Conservation (phyloP, 2,888 invertebrate genomes). For the Dromius quadrimaculatus region DNA sequence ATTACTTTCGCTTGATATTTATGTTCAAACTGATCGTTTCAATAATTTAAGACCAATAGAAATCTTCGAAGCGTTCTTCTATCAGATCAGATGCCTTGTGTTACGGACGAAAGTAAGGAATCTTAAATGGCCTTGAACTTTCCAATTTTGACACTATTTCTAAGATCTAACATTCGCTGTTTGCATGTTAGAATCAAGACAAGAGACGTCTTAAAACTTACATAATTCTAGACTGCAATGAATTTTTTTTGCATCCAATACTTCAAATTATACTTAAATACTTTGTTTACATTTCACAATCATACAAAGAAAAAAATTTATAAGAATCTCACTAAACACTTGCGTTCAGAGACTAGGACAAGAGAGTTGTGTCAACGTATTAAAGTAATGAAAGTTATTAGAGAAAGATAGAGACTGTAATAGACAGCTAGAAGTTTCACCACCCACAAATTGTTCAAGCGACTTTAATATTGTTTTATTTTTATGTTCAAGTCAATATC, state of each 20-base stretch:
- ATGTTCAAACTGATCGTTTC: slow-evolving; percentile 18
- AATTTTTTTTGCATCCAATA: too few species aligned
- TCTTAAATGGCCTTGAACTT: slow-evolving; percentile 10
- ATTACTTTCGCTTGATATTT: slow-evolving; percentile 32
- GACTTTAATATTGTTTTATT: too few species aligned
- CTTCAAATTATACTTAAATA: too few species aligned
- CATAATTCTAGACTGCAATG: too few species aligned
- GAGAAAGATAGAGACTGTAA: slow-evolving; percentile 19
- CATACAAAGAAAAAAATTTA: too few species aligned
- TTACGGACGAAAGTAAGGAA: slow-evolving; percentile 1
- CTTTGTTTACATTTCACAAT: slow-evolving; percentile 10
- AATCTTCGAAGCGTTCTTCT: slow-evolving; percentile 8
- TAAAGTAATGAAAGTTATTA: slow-evolving; percentile 23
- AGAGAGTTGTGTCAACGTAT: neutral
- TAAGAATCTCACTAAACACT: too few species aligned
- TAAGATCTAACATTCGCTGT: neutral
- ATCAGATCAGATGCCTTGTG: neutral
- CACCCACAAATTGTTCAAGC: too few species aligned
- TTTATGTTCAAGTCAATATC: too few species aligned
- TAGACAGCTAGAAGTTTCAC: neutral
- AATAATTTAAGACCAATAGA: slow-evolving; percentile 26
- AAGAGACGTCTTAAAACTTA: too few species aligned
- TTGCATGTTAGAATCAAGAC: too few species aligned
- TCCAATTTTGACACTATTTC: slow-evolving; percentile 22
- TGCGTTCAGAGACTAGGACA: neutral